Evolutionary conservation across 2,113 vertebrate species (phyloP).

Genomic region (Clarias batrachus): DNA sequence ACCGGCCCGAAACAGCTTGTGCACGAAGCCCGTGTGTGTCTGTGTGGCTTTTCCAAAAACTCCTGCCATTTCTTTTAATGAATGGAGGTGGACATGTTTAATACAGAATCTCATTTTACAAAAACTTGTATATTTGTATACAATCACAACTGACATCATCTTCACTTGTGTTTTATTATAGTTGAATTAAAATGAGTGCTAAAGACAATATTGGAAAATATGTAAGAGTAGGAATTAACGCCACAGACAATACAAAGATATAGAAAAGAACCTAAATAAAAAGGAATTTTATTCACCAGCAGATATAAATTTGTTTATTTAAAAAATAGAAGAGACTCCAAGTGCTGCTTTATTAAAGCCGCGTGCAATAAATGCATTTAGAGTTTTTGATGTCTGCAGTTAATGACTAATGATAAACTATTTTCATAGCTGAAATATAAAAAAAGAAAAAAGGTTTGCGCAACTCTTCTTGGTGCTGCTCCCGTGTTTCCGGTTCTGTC

Average conservation of each 20-base stretch:
- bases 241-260: background rate
- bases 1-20: background rate
- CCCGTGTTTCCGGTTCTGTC: background rate
- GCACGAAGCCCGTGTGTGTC: background rate
- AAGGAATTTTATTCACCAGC: background rate
- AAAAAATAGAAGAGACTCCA: background rate
- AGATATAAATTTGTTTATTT: background rate
- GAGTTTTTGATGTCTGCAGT: background rate
- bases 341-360: background rate
- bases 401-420: background rate
- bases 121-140: background rate
- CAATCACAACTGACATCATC: background rate
- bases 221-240: too few species aligned
- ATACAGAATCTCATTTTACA: background rate
- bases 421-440: too few species aligned
- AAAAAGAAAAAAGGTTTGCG: background rate
- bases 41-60: background rate
- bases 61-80: background rate
- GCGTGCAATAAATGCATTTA: background rate
- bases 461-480: background rate
- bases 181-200: background rate
- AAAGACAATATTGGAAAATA: background rate
- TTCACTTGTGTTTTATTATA: background rate
- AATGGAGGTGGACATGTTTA: background rate
- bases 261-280: background rate